Evolutionary conservation across 2,113 vertebrate genomes (phyloP).

Genomic region (Anseranas semipalmata): DNA sequence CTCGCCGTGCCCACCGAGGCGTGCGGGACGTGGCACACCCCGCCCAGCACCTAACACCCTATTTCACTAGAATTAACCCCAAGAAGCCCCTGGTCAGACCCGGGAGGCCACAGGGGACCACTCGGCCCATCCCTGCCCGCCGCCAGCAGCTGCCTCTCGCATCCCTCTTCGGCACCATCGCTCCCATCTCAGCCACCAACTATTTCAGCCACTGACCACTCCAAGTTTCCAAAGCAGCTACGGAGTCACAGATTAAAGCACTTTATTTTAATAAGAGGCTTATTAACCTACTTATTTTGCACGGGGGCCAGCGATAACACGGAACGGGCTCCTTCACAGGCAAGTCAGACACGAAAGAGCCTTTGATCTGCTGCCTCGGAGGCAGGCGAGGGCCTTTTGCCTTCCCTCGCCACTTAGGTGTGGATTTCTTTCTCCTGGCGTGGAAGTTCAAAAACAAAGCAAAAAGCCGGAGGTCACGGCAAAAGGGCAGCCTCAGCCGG

Average conservation of each 20-base stretch:
- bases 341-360: slow-evolving; percentile 6
- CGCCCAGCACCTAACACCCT: not conserved
- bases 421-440: not conserved
- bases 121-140: not conserved
- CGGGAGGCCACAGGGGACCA: too few relatives aligned
- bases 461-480: not conserved
- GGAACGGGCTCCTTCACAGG: not conserved
- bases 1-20: not conserved
- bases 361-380: slow-evolving; percentile 45
- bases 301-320: not conserved
- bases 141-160: not conserved
- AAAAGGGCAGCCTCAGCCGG: not conserved
- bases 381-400: not conserved
- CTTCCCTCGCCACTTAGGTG: not conserved
- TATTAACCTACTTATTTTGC: slow-evolving; percentile 64
- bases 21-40: fast-evolving
- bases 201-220: not conserved
- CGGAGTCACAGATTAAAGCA: slow-evolving; percentile 38
- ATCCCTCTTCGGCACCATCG: not conserved
- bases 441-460: slow-evolving; percentile 14
- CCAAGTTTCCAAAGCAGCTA: not conserved
- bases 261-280: slow-evolving; percentile 35
- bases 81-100: too few relatives aligned
- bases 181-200: not conserved
- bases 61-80: not conserved